phyloP scores from a whole-genome alignment of 2,113 vertebrate genomes.

The Glareola pratincola region DNA sequence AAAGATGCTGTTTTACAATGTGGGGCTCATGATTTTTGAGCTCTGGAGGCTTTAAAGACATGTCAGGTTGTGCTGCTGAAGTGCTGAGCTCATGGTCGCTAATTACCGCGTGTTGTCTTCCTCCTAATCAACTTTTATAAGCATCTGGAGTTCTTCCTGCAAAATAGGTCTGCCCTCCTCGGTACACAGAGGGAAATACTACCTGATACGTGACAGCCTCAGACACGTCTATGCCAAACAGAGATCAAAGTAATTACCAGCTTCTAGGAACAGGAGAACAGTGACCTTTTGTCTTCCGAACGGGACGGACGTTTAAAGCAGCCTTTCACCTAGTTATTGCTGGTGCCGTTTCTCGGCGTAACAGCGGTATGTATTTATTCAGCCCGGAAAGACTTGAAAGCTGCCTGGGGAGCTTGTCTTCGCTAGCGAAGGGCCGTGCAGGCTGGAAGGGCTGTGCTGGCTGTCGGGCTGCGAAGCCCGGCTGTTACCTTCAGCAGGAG shows the following conservation, averaged over 20 bases:
- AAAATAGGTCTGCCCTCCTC: neutral
- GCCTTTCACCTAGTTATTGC: neutral
- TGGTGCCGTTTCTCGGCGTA: neutral
- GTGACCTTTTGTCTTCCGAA: conserved; percentile 6
- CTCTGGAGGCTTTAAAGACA: neutral
- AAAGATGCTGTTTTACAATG: neutral
- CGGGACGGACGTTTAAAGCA: neutral
- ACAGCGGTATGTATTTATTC: neutral
- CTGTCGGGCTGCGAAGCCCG: neutral
- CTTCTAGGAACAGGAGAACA: conserved; percentile 25
- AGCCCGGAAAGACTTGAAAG: neutral
- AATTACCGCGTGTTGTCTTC: neutral
- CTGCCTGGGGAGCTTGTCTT: neutral
- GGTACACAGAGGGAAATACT: neutral
- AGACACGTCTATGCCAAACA: neutral
- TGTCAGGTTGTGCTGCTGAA: neutral
- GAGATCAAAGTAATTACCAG: neutral
- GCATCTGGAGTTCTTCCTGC: conserved; percentile 16
- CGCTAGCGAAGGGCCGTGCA: neutral
- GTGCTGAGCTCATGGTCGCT: accelerated
- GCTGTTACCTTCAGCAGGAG: neutral
- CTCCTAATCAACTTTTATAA: neutral
- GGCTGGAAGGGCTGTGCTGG: neutral
- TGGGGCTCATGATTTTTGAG: neutral
- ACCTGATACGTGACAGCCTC: neutral